Conservation (phyloP, 2,113 vertebrate species). For the Calyptommatus sinebrachiatus region DNA sequence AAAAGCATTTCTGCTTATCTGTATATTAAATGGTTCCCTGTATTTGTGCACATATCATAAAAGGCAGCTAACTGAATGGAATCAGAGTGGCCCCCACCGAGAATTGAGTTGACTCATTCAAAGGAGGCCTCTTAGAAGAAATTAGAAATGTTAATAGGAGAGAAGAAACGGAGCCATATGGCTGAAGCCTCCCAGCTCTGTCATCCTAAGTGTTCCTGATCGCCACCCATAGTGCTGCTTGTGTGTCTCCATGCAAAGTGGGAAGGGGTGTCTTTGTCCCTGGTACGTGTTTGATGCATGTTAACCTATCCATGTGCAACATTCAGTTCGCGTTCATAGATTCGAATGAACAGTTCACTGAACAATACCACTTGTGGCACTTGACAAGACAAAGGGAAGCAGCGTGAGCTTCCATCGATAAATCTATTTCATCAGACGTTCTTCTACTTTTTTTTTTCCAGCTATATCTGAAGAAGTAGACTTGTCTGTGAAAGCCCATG, state of each 20-base stretch:
- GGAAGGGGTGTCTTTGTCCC: neutral
- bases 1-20: neutral
- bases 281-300: neutral
- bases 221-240: neutral
- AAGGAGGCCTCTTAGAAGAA: constrained; percentile 1
- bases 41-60: neutral
- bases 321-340: too few relatives aligned
- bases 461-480: too few relatives aligned
- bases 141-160: constrained; percentile 28
- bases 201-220: neutral
- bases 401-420: too few relatives aligned
- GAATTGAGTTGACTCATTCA: neutral
- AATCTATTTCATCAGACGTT: too few relatives aligned
- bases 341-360: too few relatives aligned
- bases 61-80: constrained; percentile 10
- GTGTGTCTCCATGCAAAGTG: neutral
- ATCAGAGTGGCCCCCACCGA: neutral
- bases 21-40: neutral
- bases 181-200: constrained; percentile 7
- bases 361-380: too few relatives aligned
- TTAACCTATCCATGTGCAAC: neutral
- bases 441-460: too few relatives aligned
- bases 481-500: too few relatives aligned
- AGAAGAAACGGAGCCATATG: neutral
- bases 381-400: too few relatives aligned